A percentile compares a stretch with the other conserved stretches of the same genome.
phyloP scores from a whole-genome alignment of 1,140 invertebrate genomes.

The Eulimnadia texana region DNA sequence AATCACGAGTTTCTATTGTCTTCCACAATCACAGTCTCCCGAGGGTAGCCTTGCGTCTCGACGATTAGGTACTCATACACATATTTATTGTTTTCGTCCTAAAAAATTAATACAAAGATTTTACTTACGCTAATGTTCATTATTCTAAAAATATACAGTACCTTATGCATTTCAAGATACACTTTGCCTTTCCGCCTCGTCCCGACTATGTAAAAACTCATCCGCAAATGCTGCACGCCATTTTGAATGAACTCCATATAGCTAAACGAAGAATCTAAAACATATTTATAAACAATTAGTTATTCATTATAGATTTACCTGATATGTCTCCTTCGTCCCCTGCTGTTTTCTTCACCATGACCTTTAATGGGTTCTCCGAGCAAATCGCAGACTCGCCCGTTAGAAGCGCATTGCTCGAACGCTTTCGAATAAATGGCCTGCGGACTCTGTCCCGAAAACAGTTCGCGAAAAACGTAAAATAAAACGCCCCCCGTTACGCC shows the following conservation, averaged over 20 bases:
- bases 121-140: constrained; percentile 16
- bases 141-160: no score
- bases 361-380: constrained; percentile 75
- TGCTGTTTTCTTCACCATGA: constrained; percentile 64
- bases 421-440: constrained; percentile 69
- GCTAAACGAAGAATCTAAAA: constrained; percentile 41
- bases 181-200: constrained; percentile 59
- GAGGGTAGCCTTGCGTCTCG: constrained; percentile 57
- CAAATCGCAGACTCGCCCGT: constrained; percentile 52
- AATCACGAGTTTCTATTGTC: constrained; percentile 23
- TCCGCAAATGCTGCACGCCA: constrained; percentile 60
- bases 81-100: constrained; percentile 59
- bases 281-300: no score
- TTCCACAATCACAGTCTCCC: constrained; percentile 6
- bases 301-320: no score
- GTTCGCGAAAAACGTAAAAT: constrained; percentile 64
- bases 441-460: constrained; percentile 73
- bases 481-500: constrained; percentile 62
- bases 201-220: constrained; percentile 82
- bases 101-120: constrained; percentile 28
- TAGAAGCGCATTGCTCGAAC: constrained; percentile 50
- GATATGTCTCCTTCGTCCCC: constrained; percentile 51
- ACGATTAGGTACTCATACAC: constrained; percentile 70
- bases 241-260: constrained; percentile 55
- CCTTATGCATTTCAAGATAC: constrained; percentile 69